phyloP scores from a whole-genome alignment of 2,888 invertebrate genomes.

The Agapetus fuscipes region DNA sequence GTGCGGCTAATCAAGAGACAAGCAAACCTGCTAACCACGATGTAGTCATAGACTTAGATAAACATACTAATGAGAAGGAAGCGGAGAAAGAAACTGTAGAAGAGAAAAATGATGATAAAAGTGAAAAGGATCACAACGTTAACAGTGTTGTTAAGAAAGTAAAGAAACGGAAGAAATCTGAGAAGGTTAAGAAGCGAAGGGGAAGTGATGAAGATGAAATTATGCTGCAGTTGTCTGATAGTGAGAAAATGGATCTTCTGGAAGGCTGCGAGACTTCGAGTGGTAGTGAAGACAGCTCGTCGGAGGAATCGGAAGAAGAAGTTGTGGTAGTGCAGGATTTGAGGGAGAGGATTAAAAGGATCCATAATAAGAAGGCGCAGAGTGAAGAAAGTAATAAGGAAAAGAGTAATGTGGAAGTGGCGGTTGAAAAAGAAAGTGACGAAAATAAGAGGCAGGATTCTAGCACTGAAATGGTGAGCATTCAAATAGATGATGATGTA shows the following conservation, averaged over 20 bases:
- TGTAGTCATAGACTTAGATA: neutral
- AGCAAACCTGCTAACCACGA: neutral
- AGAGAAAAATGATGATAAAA: conserved; percentile 31
- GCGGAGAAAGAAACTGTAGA: neutral
- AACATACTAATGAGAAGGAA: neutral
- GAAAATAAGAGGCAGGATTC: conserved; percentile 26
- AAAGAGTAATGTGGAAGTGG: no score
- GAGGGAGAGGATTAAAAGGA: no score
- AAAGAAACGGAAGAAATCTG: conserved; percentile 29
- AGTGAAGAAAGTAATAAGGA: neutral
- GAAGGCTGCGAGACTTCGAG: conserved; percentile 34
- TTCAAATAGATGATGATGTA: conserved; percentile 25
- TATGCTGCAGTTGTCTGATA: conserved; percentile 38
- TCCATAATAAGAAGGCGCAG: neutral
- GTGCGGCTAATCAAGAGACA: no score
- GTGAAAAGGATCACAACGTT: conserved; percentile 31
- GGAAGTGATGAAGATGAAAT: conserved; percentile 38
- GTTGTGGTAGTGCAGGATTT: neutral
- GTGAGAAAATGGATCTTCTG: conserved; percentile 41
- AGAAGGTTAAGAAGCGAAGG: conserved; percentile 23
- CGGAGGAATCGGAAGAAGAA: neutral
- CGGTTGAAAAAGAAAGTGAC: neutral
- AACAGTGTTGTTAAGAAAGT: conserved; percentile 32
- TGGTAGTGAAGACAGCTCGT: conserved; percentile 16
- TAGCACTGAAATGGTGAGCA: no score